Percentiles rank a stretch among this genome's conserved stretches.
These are phyloP conservation scores for Syndactyla subalaris DNA, from an alignment of 2,797 vertebrate genomes.

Conservation along the genomic window DNA sequence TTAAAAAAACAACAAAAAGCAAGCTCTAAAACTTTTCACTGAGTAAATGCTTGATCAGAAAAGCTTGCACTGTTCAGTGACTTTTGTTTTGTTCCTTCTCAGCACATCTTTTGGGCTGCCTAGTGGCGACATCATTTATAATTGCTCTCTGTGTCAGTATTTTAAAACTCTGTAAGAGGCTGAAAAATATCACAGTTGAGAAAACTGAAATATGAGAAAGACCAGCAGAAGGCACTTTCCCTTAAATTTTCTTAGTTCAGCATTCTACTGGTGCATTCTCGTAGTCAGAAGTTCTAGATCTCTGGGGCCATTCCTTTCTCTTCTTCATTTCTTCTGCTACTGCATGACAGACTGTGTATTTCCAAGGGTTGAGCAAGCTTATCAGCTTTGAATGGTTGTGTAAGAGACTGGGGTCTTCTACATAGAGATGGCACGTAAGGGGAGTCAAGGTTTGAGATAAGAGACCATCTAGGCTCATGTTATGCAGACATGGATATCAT, in stretches of 20 bases:
- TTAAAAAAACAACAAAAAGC: background rate
- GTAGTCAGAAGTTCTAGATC: background rate
- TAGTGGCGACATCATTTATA: background rate
- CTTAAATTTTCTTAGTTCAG: background rate
- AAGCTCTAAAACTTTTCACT: background rate
- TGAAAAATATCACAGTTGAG: background rate
- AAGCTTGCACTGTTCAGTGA: background rate
- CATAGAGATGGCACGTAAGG: background rate
- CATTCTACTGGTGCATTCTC: background rate
- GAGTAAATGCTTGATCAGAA: background rate
- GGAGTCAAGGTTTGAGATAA: background rate
- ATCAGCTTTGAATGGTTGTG: background rate
- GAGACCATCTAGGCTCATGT: background rate
- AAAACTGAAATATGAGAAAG: background rate
- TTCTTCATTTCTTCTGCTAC: background rate
- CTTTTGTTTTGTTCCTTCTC: background rate
- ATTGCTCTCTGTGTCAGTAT: background rate
- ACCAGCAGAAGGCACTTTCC: background rate
- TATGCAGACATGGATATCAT: background rate
- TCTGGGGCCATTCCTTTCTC: background rate
- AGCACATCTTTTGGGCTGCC: background rate
- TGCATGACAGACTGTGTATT: background rate
- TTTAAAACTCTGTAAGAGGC: background rate
- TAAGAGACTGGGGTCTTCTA: background rate
- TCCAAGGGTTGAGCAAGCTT: background rate